Conservation (phyloP, 2,888 invertebrate genomes). For the Archips xylosteana region DNA sequence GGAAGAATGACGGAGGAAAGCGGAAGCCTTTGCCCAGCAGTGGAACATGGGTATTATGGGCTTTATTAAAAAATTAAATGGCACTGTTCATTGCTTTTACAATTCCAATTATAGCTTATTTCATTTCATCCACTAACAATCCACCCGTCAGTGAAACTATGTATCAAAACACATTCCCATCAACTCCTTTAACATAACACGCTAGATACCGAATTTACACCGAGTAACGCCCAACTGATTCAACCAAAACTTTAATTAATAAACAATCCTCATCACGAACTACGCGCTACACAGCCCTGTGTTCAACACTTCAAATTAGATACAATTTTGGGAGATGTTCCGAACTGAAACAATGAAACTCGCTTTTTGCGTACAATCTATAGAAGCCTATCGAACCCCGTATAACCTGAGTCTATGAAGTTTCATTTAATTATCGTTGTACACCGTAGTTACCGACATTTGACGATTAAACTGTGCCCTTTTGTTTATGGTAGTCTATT, state of each 20-base stretch:
- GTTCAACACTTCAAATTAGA: constrained; percentile 14
- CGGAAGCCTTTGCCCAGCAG: too few relatives aligned
- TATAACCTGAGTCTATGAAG: constrained; percentile 4
- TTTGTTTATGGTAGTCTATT: constrained; percentile 20
- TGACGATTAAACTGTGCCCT: constrained; percentile 13
- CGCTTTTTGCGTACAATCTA: neutral
- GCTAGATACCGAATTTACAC: neutral
- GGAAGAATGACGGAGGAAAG: too few relatives aligned
- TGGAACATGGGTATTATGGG: too few relatives aligned
- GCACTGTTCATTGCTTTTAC: too few relatives aligned
- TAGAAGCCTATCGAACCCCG: neutral
- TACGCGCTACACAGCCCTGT: neutral
- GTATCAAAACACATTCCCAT: neutral
- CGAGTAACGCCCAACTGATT: constrained; percentile 12
- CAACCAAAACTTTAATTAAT: constrained; percentile 21
- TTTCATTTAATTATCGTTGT: constrained; percentile 8
- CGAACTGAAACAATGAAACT: neutral
- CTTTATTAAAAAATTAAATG: too few relatives aligned
- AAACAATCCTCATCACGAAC: constrained; percentile 13
- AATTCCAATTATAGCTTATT: neutral
- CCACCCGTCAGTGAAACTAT: neutral
- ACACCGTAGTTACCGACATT: neutral
- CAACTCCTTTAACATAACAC: neutral
- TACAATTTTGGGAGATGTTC: constrained; percentile 3
- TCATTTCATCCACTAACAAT: neutral